Evolutionary conservation across 2,797 vertebrate genomes (phyloP).

Genomic region (Glossophaga mutica): DNA sequence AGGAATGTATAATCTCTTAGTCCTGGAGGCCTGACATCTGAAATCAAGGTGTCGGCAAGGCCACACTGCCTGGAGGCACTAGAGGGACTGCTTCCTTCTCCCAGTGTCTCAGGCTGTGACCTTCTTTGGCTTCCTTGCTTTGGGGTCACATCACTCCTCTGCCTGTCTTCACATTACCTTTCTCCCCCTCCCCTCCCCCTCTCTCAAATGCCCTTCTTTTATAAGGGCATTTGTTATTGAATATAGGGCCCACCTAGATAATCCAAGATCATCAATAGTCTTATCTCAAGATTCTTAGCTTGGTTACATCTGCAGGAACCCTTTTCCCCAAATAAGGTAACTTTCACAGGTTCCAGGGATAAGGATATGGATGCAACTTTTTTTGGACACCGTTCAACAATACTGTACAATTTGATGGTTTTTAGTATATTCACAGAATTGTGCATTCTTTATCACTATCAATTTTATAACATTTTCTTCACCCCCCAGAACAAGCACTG

Average conservation of each 20-base stretch:
- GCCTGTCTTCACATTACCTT: neutral
- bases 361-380: neutral
- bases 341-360: neutral
- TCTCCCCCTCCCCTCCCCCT: neutral
- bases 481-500: neutral
- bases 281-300: neutral
- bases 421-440: neutral
- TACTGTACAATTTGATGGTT: neutral
- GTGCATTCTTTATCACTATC: neutral
- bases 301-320: neutral
- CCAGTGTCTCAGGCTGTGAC: neutral
- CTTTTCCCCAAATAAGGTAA: neutral
- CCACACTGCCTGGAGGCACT: neutral
- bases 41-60: neutral
- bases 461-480: neutral
- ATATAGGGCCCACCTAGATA: neutral
- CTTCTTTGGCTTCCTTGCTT: neutral
- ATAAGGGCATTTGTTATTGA: neutral
- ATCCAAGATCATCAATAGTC: neutral
- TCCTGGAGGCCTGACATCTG: neutral
- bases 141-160: neutral
- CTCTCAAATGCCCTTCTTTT: neutral
- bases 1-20: neutral
- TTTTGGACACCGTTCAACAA: neutral
- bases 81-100: neutral